These are phyloP conservation scores for Dicranocentrus wangi DNA, from an alignment of 2,888 invertebrate species.

Conservation along the genomic window DNA sequence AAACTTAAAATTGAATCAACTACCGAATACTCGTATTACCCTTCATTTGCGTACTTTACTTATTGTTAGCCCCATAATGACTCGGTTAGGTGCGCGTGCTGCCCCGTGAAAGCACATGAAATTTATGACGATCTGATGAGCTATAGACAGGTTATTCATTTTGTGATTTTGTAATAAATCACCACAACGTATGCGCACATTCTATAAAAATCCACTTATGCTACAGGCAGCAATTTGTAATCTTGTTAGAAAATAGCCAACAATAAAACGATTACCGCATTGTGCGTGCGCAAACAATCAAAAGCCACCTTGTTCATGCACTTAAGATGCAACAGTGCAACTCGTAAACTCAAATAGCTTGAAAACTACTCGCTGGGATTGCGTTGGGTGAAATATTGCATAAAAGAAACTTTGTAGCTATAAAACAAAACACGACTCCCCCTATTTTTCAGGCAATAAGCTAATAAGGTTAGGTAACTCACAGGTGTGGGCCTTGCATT, in stretches of 20 bases:
- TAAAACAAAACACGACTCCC: too few relatives aligned
- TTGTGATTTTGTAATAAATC: background rate
- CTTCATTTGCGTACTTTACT: background rate
- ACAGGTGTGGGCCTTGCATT: slow-evolving; percentile 1
- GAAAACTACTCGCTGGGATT: too few relatives aligned
- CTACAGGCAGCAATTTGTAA: slow-evolving; percentile 5
- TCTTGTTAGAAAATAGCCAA: slow-evolving; percentile 15
- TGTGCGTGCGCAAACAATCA: slow-evolving; percentile 22
- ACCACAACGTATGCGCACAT: too few relatives aligned
- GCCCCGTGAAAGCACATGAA: background rate
- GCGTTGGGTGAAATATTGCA: too few relatives aligned
- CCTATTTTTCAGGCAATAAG: too few relatives aligned
- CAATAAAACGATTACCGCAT: slow-evolving; percentile 17
- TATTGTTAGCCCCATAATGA: background rate
- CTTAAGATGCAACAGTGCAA: background rate
- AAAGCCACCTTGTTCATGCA: background rate
- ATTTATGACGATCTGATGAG: slow-evolving; percentile 9
- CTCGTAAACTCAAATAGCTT: too few relatives aligned
- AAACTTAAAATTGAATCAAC: slow-evolving; percentile 7
- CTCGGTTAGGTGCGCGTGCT: background rate
- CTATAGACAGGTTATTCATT: background rate
- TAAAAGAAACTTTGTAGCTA: too few relatives aligned
- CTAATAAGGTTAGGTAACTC: too few relatives aligned
- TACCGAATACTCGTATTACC: too few relatives aligned
- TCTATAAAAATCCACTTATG: background rate